These are phyloP conservation scores for Bambusicola thoracicus DNA, from an alignment of 2,113 vertebrate genomes.

Conservation along the genomic window DNA sequence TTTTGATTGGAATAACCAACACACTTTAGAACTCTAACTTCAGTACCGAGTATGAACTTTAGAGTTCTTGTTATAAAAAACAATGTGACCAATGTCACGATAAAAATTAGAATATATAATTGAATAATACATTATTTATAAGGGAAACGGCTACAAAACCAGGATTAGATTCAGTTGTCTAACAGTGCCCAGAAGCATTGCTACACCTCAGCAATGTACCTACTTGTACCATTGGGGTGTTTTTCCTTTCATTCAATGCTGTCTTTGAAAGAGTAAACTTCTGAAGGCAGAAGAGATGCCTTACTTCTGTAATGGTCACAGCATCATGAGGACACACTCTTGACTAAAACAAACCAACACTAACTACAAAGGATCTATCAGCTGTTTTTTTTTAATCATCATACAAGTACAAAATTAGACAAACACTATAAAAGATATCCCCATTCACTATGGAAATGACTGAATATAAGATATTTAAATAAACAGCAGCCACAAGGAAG, in stretches of 20 bases:
- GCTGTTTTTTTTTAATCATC: not conserved
- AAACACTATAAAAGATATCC: not conserved
- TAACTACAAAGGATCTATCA: not conserved
- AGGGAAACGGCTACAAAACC: not conserved
- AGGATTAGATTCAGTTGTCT: not conserved
- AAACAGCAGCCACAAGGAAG: not conserved
- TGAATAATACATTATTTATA: conserved; percentile 9
- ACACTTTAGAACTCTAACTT: not conserved
- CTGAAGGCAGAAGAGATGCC: not conserved
- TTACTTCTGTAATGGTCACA: not conserved
- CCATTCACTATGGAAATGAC: not conserved
- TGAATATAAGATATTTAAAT: not conserved
- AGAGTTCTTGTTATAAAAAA: not conserved
- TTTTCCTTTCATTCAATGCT: not conserved
- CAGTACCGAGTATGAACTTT: not conserved
- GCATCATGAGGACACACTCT: not conserved
- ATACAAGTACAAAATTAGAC: conserved; percentile 1
- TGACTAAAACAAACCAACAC: not conserved
- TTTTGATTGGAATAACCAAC: not conserved
- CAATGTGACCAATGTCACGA: not conserved
- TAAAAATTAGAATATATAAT: not conserved
- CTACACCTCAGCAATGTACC: not conserved
- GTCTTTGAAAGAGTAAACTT: not conserved
- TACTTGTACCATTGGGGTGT: not conserved
- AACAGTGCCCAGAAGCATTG: not conserved